Evolutionary conservation across 2,113 vertebrate species (phyloP).

Genomic region (Saiga tatarica): DNA sequence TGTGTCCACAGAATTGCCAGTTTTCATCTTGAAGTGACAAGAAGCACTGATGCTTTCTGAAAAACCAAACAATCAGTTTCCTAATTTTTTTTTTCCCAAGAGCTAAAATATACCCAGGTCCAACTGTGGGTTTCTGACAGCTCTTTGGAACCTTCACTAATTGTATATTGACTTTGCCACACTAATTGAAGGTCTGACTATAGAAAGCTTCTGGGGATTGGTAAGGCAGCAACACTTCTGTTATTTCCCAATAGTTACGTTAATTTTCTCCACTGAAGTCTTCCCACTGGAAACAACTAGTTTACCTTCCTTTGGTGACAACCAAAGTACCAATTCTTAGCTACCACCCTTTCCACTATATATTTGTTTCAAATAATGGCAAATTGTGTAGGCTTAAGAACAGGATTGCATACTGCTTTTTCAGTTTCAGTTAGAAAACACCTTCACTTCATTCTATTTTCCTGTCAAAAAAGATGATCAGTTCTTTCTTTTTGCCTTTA

Average conservation of each 20-base stretch:
- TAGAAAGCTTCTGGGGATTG: not conserved
- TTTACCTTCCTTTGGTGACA: slow-evolving; percentile 12
- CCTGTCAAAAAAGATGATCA: not conserved
- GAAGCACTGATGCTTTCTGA: not conserved
- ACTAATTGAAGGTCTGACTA: not conserved
- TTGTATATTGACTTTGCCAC: not conserved
- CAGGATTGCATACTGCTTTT: not conserved
- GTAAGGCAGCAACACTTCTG: slow-evolving; percentile 33
- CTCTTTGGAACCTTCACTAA: slow-evolving; percentile 27
- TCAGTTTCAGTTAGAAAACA: slow-evolving; percentile 36
- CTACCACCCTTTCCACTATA: not conserved
- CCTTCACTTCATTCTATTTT: slow-evolving; percentile 31
- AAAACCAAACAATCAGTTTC: slow-evolving; percentile 40
- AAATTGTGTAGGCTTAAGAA: not conserved
- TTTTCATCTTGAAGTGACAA: slow-evolving; percentile 60
- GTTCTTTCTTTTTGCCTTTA: slow-evolving; percentile 45
- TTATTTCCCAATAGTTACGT: not conserved
- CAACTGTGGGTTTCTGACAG: not conserved
- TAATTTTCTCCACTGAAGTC: slow-evolving; percentile 29
- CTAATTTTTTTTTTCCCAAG: not conserved
- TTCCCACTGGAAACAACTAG: slow-evolving; percentile 16
- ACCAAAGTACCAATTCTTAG: not conserved
- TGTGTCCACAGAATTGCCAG: slow-evolving; percentile 45
- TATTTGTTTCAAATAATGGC: not conserved
- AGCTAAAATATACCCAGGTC: slow-evolving; percentile 53